A percentile compares a stretch with the other conserved stretches of the same genome.
Conservation (phyloP, 2,888 invertebrate genomes). For the Caenorhabditis angaria region DNA sequence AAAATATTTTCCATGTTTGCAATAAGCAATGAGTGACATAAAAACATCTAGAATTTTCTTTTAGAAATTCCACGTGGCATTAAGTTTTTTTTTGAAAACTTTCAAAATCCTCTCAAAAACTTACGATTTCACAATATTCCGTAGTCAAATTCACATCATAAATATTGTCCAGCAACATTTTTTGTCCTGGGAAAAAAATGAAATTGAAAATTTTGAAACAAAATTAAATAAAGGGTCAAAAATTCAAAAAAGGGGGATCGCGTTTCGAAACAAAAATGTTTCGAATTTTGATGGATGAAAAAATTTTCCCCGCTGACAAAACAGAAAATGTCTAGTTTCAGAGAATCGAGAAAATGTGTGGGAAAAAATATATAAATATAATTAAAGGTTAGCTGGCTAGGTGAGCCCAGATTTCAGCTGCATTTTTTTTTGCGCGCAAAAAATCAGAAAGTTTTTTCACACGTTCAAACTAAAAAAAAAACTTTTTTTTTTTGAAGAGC, state of each 20-base stretch:
- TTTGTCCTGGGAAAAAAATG: not conserved
- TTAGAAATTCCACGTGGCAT: too few relatives aligned
- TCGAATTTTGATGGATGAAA: too few relatives aligned
- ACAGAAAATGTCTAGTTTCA: not conserved
- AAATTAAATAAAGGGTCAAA: not conserved
- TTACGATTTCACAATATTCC: conserved; percentile 26
- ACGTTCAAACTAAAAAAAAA: not conserved
- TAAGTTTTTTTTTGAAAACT: not conserved
- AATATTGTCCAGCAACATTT: not conserved
- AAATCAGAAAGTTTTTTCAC: not conserved
- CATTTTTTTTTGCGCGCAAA: not conserved
- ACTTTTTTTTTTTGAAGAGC: not conserved
- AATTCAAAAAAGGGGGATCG: not conserved
- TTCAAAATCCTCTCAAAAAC: not conserved
- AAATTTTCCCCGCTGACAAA: too few relatives aligned
- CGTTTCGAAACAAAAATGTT: too few relatives aligned
- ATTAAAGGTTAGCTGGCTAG: not conserved
- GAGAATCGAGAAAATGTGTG: not conserved
- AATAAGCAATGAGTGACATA: too few relatives aligned
- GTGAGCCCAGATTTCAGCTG: not conserved
- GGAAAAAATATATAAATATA: not conserved
- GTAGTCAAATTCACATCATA: conserved; percentile 13
- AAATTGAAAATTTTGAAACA: not conserved
- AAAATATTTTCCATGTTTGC: too few relatives aligned
- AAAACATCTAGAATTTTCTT: too few relatives aligned